Conservation (phyloP, 92 coral and sea anemone genomes). For the Zoanthus solanderi region DNA sequence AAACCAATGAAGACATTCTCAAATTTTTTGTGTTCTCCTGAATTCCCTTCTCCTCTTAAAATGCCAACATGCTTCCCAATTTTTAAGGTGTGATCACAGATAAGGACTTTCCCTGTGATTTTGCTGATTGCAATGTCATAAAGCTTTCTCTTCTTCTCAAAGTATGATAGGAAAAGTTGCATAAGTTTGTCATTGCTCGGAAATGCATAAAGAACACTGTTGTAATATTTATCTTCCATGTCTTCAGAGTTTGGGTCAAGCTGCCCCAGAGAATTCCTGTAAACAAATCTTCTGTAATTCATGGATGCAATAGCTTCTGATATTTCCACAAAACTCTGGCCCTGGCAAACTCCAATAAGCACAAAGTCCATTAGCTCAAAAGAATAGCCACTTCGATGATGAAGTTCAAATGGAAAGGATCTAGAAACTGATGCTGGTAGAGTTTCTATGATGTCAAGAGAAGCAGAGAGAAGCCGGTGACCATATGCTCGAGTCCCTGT, state of each 20-base stretch:
- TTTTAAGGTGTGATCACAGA: slow-evolving; percentile 81
- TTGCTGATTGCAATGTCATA: slow-evolving; percentile 69
- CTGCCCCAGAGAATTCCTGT: slow-evolving; percentile 62
- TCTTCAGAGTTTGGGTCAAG: slow-evolving; percentile 33
- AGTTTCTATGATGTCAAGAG: slow-evolving; percentile 72
- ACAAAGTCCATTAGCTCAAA: slow-evolving; percentile 75
- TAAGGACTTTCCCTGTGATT: slow-evolving; percentile 66
- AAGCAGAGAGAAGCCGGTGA: slow-evolving; percentile 77
- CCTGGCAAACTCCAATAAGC: slow-evolving; percentile 70
- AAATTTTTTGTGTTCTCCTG: slow-evolving; percentile 58
- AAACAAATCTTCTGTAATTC: slow-evolving; percentile 75
- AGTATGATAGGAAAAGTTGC: slow-evolving; percentile 72
- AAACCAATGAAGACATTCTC: slow-evolving; percentile 77
- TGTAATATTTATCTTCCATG: slow-evolving; percentile 53
- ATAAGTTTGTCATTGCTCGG: slow-evolving; percentile 86
- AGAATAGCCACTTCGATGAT: slow-evolving; percentile 77
- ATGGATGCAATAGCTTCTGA: slow-evolving; percentile 70
- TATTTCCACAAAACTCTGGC: slow-evolving; percentile 73
- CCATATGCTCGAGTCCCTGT: slow-evolving; percentile 55
- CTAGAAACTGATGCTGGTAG: slow-evolving; percentile 64
- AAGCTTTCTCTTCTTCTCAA: slow-evolving; percentile 59
- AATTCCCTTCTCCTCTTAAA: slow-evolving; percentile 16
- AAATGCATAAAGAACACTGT: slow-evolving; percentile 64
- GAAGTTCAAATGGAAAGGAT: slow-evolving; percentile 75
- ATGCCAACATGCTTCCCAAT: slow-evolving; percentile 71